Evolutionary conservation across 1,140 invertebrate genomes (phyloP), one percentile per base, ranked within the genome.

Genomic region (Bombus picipes): DNA sequence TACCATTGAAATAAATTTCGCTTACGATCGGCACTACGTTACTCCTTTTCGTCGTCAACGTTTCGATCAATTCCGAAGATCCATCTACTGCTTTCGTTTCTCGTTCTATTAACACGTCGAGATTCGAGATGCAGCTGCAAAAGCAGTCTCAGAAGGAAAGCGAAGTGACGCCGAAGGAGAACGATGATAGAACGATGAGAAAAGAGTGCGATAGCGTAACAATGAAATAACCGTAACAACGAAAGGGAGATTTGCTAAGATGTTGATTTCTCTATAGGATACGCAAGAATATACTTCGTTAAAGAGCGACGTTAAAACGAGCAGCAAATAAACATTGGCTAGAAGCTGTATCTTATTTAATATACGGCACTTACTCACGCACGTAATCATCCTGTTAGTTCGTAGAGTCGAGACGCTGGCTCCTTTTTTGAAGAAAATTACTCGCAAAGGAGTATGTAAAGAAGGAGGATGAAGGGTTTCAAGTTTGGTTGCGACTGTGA

Each of bases 141-240:
- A 39, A 25, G 28, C 18, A 9, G 22, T 10, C 25, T 4, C 0
- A 5, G 32, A 9, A 39, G 3, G 41, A 47, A 9, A 41, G 28
- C 32, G 76, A n/a, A 41, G 32, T 13, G 39, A 57, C 32, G 6
- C 0, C 47, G 47, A 84, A 62, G 37, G 59, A 15, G 18, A 65
- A 77, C 34, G 82, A 83, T n/a, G 81, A 59, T 53, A 22, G 18
- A 22, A 53, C 47, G 47, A 53, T 22, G 47, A 22, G 37, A 25
- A 76, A 59, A 9, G 39, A 39, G 39, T 3, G n/a, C n/a, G 39
- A 43, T 39, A 22, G 57, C 37, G 32, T 59, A 68, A 41, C 9
- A 9, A 32, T 9, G 59, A 41, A 15, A n/a, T 62, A 25, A 53
- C 47, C 25, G 18, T 62, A 22, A 39, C 47, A 39, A 76, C 72